Evolutionary conservation across 1,140 invertebrate species (phyloP), one percentile per base, ranked within the genome.

Genomic region (Apocrypta bakeri): DNA sequence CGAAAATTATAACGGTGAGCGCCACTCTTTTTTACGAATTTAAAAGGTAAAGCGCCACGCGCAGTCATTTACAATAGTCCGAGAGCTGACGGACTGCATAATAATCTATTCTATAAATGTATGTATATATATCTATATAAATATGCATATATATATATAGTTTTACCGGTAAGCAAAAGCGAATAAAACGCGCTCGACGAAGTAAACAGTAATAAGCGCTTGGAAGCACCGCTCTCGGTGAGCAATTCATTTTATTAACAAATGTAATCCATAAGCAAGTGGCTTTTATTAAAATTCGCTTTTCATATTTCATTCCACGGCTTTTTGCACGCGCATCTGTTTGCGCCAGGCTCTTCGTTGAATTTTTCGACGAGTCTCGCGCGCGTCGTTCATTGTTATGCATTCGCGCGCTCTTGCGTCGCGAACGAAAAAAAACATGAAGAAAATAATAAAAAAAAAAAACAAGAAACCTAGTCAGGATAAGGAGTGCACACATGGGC

Each of bases 221-320:
- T 42, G 40, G 12, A 12, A 12, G 11, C 11, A 11, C 21, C 63
- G 6, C 64, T 29, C 17, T 12, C 24, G 14, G 27, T 24, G 69
- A 0, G 27, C 69, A 42, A 73, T 73, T 73, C 71, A 73, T 73
- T 73, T 73, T 73, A 73, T 73, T 73, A 42, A 73, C 71, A 73
- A 73, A 73, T 73, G 37, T 42, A 73, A 73, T 73, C 37, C 33
- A 31, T 29, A 27, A 17, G 29, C 33, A 24, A 24, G 71, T 21
- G 68, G 40, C 21, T 48, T 42, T 73, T 42, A 73, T 73, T 73
- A 40, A 73, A 73, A 73, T 73, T 73, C 37, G 37, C 6, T 33
- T 33, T 21, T 71, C 68, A 71, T 71, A 71, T 37, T 21, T 71
- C 68, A 71, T 37, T 25, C 17, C 6, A 9, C 63, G 63, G 0